Percentiles rank a stretch among this genome's conserved stretches.
Conservation (phyloP, 2,888 invertebrate genomes). For the Perizoma affinitatum region DNA sequence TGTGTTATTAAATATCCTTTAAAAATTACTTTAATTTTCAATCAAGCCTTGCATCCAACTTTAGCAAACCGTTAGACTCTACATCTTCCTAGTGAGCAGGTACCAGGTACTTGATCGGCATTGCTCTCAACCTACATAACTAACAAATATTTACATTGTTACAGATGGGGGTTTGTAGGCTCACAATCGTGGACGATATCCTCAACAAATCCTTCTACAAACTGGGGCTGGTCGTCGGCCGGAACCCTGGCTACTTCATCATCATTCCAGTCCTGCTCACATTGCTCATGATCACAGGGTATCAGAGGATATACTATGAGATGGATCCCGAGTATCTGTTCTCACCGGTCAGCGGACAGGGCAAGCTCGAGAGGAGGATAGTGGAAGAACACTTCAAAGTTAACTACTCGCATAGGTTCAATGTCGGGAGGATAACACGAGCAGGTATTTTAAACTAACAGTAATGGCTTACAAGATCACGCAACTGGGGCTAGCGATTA, state of each 20-base stretch:
- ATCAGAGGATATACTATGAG: constrained; percentile 93
- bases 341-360: constrained; percentile 94
- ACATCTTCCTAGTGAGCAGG: too few relatives aligned
- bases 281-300: constrained; percentile 93
- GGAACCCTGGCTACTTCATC: constrained; percentile 94
- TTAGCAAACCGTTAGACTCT: too few relatives aligned
- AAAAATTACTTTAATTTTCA: too few relatives aligned
- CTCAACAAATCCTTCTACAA: constrained; percentile 92
- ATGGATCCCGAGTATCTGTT: constrained; percentile 97
- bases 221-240: constrained; percentile 90
- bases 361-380: constrained; percentile 91
- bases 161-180: constrained; percentile 90
- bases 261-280: constrained; percentile 93
- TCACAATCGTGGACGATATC: constrained; percentile 91
- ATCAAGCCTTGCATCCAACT: too few relatives aligned
- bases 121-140: neutral
- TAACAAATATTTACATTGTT: constrained; percentile 48
- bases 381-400: constrained; percentile 94
- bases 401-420: constrained; percentile 93
- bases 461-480: too few relatives aligned
- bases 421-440: constrained; percentile 93
- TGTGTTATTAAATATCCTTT: too few relatives aligned
- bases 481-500: too few relatives aligned
- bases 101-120: too few relatives aligned
- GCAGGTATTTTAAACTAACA: constrained; percentile 85